These are phyloP conservation scores for Clinocottus analis DNA, from an alignment of 2,113 vertebrate species.

Conservation along the genomic window DNA sequence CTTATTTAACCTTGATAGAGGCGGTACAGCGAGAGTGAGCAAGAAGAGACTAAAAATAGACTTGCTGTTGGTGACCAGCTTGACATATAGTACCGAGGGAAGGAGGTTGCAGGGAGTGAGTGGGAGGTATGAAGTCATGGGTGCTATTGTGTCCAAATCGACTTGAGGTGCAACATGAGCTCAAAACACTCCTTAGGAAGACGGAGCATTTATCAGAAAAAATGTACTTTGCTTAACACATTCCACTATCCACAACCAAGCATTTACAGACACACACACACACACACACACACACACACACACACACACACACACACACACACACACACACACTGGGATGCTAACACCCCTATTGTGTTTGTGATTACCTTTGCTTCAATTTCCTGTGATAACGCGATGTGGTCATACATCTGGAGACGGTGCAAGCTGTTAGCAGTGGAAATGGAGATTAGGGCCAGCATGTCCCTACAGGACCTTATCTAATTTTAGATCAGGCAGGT, in stretches of 20 bases:
- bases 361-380: conserved; percentile 48
- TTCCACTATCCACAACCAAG: conserved; percentile 9
- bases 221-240: background rate
- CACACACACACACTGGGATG: conserved; percentile 11
- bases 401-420: conserved; percentile 36
- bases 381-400: conserved; percentile 28
- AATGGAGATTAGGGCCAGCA: conserved; percentile 5
- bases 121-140: conserved; percentile 16
- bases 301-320: conserved; percentile 7
- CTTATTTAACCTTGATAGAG: conserved; percentile 81
- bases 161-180: conserved; percentile 38
- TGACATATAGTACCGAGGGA: conserved; percentile 26
- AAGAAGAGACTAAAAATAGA: conserved; percentile 52
- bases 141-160: conserved; percentile 14
- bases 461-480: conserved; percentile 35
- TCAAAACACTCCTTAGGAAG: conserved; percentile 28
- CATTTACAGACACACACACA: conserved; percentile 20
- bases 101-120: background rate
- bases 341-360: conserved; percentile 34
- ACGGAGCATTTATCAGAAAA: background rate
- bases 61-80: conserved; percentile 43
- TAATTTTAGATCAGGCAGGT: conserved; percentile 43
- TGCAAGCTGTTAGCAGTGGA: conserved; percentile 16
- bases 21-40: conserved; percentile 28
- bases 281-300: conserved; percentile 1